Evolutionary conservation across 2,797 vertebrate genomes (phyloP), one percentile per base, ranked within the genome.

Genomic region (Apodemus agrarius): DNA sequence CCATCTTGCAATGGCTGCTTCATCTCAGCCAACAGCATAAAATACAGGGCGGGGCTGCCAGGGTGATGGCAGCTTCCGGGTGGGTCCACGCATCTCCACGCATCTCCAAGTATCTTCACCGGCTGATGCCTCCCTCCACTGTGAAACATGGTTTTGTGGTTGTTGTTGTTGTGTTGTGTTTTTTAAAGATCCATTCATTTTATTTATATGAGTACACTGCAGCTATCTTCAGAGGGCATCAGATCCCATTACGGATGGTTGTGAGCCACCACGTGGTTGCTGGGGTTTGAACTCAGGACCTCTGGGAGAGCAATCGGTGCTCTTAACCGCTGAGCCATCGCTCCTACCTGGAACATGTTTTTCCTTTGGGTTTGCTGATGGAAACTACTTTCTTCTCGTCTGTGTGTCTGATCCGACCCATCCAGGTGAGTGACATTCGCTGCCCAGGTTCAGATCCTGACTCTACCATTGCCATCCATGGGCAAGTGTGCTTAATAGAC

Each of bases 1-100:
- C 16, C 4, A 0, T 59, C 89, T 82, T 19, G 3, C 0, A 0
- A 10, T 0, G 14, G 46, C 34, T 0, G 0, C 4, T 46, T 6
- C 0, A 21, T 59, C 7, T 4, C 57, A 5, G 63, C 49, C n/a
- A 26, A 22, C 0, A 3, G 52, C 86, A 54, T 4, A 3, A 75
- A 34, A 26, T 10, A 0, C 6, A 0, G 0, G 6, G 5, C 12
- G 46, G 3, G 82, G 17, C 43, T 43, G 26, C 40, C 31, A 79
- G 40, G 49, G 8, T 78, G 69, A 14, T 40, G 5, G 6, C 7
- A n/a, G 14, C 37, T 85, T n/a, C 43, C n/a, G 40, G 31, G 52
- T 52, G 40, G 31, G 52, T 14, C 49, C 43, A 24, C 4, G 43
- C 31, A 67, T 67, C 43, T 14, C 49, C 43, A 24, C 4, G 43